These are phyloP conservation scores for Amphimallon solstitiale DNA, from an alignment of 2,888 invertebrate species.

Conservation along the genomic window DNA sequence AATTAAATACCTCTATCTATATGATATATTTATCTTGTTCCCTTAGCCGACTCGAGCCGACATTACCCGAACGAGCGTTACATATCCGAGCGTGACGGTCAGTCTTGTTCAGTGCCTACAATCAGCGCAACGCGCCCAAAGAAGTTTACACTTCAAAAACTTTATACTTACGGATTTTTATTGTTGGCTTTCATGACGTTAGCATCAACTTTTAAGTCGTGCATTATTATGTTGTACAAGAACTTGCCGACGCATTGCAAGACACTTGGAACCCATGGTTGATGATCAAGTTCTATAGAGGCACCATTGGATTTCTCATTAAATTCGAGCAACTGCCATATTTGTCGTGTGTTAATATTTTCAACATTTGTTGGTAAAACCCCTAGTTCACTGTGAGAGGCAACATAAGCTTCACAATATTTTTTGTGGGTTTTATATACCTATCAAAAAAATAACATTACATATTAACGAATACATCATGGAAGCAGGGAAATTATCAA, in stretches of 20 bases:
- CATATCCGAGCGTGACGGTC: no score
- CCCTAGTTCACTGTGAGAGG: slow-evolving; percentile 48
- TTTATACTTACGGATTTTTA: slow-evolving; percentile 60
- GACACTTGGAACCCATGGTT: slow-evolving; percentile 75
- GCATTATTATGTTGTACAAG: slow-evolving; percentile 85
- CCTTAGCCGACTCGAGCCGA: no score
- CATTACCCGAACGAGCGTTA: no score
- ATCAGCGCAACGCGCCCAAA: no score
- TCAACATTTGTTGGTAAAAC: slow-evolving; percentile 51
- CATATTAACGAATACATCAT: not conserved
- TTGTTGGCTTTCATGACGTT: slow-evolving; percentile 72
- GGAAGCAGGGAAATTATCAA: no score
- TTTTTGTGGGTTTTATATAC: slow-evolving; percentile 54
- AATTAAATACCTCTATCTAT: no score
- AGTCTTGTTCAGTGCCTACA: no score
- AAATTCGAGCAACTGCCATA: slow-evolving; percentile 76
- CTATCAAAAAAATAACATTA: slow-evolving; percentile 43
- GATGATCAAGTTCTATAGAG: slow-evolving; percentile 60
- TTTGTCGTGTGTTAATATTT: slow-evolving; percentile 70
- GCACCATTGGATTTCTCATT: slow-evolving; percentile 54
- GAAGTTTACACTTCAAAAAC: not conserved
- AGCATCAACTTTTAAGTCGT: slow-evolving; percentile 84
- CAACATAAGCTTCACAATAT: slow-evolving; percentile 56
- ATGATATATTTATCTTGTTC: no score
- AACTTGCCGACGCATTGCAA: slow-evolving; percentile 80